Conservation (phyloP, 2,888 invertebrate genomes). For the Phanerotoma sp. region DNA sequence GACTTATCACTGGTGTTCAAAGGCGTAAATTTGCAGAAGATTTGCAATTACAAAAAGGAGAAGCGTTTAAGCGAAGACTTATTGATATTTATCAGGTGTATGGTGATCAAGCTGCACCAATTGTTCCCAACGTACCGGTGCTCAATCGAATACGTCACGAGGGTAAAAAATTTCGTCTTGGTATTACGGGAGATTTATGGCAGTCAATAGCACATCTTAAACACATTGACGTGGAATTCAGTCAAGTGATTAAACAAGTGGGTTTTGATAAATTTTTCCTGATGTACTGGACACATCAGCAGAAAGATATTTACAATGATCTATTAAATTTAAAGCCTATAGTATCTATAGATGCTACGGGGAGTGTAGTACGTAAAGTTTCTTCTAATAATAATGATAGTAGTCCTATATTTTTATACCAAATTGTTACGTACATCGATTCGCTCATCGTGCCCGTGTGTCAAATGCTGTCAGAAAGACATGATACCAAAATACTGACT, state of each 20-base stretch:
- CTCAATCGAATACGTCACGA: background rate
- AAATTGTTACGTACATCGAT: constrained; percentile 19
- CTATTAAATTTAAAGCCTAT: constrained; percentile 11
- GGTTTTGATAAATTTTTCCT: too few species aligned
- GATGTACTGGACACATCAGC: background rate
- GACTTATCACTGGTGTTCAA: background rate
- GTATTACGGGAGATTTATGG: background rate
- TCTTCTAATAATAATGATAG: background rate
- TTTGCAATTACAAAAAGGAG: background rate
- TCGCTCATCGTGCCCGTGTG: constrained; percentile 13
- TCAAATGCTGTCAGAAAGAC: constrained; percentile 20
- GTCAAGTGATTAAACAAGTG: too few species aligned
- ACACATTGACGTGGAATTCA: too few species aligned
- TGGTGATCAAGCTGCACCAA: background rate
- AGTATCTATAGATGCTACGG: constrained; percentile 24
- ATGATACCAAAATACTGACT: constrained; percentile 15
- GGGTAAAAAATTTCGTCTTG: background rate
- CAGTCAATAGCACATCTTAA: background rate
- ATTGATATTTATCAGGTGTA: background rate
- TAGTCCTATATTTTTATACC: constrained; percentile 24
- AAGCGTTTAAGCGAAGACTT: background rate
- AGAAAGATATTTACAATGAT: constrained; percentile 21
- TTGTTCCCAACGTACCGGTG: background rate
- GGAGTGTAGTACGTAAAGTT: constrained; percentile 16
- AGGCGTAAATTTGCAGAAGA: background rate